Evolutionary conservation across 2,797 vertebrate species (phyloP).

Genomic region (Semaprochilodus insignis): DNA sequence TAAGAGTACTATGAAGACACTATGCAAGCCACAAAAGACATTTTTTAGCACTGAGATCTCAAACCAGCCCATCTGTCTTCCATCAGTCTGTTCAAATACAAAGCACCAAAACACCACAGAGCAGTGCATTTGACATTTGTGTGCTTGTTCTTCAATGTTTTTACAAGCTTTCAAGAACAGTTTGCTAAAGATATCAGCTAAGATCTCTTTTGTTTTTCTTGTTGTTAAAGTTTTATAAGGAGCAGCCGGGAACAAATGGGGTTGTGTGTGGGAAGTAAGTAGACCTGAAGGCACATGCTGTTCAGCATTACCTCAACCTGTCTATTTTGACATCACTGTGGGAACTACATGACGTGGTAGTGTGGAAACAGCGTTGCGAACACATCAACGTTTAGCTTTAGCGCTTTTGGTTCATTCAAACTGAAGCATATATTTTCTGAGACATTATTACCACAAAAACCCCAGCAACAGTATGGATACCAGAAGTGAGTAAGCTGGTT

Average conservation of each 20-base stretch:
- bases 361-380: not conserved
- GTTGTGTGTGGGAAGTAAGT: slow-evolving; percentile 35
- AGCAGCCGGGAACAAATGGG: not conserved
- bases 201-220: not conserved
- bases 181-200: not conserved
- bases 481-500: no score
- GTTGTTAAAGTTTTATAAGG: not conserved
- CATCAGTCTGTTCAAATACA: not conserved
- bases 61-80: not conserved
- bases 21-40: no score
- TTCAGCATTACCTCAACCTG: slow-evolving; percentile 14
- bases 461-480: no score
- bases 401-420: no score
- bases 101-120: not conserved
- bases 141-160: not conserved
- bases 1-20: not conserved
- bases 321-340: slow-evolving; percentile 16
- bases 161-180: not conserved
- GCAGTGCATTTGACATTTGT: not conserved
- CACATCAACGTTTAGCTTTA: no score
- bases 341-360: slow-evolving; percentile 2
- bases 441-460: no score
- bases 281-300: slow-evolving; percentile 21
- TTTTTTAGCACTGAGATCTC: no score
- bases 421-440: no score